These are phyloP conservation scores for Ptychoptera albimana DNA, from an alignment of 2,888 invertebrate species.

Conservation along the genomic window DNA sequence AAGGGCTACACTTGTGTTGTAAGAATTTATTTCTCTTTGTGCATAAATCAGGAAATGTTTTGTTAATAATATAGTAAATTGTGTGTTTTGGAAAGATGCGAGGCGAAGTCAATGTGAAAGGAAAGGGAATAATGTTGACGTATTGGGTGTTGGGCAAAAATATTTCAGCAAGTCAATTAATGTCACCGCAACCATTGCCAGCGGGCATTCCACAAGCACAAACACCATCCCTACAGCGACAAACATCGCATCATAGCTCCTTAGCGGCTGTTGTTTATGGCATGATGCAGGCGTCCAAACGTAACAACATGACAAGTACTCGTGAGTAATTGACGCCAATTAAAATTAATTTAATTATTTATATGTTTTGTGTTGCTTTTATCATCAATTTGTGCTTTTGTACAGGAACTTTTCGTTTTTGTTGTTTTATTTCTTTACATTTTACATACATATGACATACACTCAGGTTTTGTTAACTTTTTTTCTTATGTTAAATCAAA, in stretches of 20 bases:
- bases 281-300: slow-evolving; percentile 58
- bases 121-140: slow-evolving; percentile 93
- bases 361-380: background rate
- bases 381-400: slow-evolving; percentile 4
- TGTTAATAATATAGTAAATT: background rate
- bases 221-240: slow-evolving; percentile 41
- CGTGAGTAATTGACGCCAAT: slow-evolving; percentile 19
- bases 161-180: slow-evolving; percentile 22
- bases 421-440: background rate
- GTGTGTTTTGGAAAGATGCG: slow-evolving; percentile 42
- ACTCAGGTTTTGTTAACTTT: background rate
- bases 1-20: slow-evolving; percentile 30
- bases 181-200: slow-evolving; percentile 24
- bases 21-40: slow-evolving; percentile 11
- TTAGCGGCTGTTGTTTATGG: slow-evolving; percentile 79
- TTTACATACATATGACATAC: no score
- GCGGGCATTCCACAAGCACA: slow-evolving; percentile 34
- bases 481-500: background rate
- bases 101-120: slow-evolving; percentile 83
- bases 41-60: background rate
- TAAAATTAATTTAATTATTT: background rate
- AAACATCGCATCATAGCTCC: slow-evolving; percentile 58
- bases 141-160: slow-evolving; percentile 64
- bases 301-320: slow-evolving; percentile 25
- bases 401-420: background rate